These are phyloP conservation scores for Exephanes ischioxanthus DNA, from an alignment of 2,888 invertebrate species.

Conservation along the genomic window DNA sequence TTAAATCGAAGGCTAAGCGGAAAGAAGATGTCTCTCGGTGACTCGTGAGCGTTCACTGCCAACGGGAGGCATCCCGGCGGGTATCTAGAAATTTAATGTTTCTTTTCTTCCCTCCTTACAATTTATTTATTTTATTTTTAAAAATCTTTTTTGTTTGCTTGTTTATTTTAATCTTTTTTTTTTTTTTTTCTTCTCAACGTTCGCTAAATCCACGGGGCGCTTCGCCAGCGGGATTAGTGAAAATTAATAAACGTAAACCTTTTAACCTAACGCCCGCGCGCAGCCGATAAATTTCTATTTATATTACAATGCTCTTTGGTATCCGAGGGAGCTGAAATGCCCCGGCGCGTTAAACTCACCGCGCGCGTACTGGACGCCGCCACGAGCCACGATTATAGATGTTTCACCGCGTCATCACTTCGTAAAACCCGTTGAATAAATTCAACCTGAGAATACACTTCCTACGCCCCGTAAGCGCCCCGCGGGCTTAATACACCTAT, in stretches of 20 bases:
- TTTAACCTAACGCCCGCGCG: conserved; percentile 81
- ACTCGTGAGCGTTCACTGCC: conserved; percentile 51
- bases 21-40: conserved; percentile 57
- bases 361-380: conserved; percentile 46
- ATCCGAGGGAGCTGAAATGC: conserved; percentile 39
- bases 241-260: conserved; percentile 84
- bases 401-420: conserved; percentile 83
- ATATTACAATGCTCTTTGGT: conserved; percentile 80
- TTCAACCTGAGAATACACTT: conserved; percentile 69
- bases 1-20: conserved; percentile 18
- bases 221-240: conserved; percentile 76
- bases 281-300: conserved; percentile 82
- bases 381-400: conserved; percentile 81
- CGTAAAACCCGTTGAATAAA: conserved; percentile 78
- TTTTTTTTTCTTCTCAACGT: conserved; percentile 47
- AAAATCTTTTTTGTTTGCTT: too few species aligned
- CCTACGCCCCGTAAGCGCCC: conserved; percentile 67
- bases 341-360: conserved; percentile 17
- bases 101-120: not conserved
- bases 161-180: conserved; percentile 25
- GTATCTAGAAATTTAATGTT: conserved; percentile 28
- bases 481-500: conserved; percentile 46
- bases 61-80: conserved; percentile 59
- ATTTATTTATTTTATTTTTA: not conserved
- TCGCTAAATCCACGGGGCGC: conserved; percentile 69